Percentiles rank a stretch among this genome's conserved stretches.
Conservation (phyloP, 2,113 vertebrate species). For the Psittacus erithacus region DNA sequence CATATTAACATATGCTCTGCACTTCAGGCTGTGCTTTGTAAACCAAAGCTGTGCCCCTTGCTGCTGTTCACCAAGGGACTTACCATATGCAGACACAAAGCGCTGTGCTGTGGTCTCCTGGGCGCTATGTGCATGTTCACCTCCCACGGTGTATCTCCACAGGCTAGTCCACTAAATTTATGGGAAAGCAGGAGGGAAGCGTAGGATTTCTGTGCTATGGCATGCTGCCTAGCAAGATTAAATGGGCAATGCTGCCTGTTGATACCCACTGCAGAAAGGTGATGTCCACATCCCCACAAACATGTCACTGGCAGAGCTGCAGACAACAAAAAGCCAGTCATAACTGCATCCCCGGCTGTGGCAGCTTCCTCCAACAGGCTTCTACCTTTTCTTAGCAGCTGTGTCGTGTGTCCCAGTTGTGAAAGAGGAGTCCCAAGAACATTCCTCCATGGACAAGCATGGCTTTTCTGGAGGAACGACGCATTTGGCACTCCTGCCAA, state of each 20-base stretch:
- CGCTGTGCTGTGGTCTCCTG: not conserved
- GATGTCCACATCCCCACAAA: not conserved
- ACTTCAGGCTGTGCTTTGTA: not conserved
- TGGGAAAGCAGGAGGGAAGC: not conserved
- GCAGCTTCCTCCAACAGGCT: not conserved
- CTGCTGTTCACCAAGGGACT: not conserved
- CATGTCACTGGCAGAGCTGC: not conserved
- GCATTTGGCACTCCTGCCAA: not conserved
- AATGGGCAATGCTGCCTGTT: fast-evolving
- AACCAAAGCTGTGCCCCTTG: not conserved
- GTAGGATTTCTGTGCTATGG: not conserved
- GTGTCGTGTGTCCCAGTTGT: not conserved
- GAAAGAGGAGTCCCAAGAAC: not conserved
- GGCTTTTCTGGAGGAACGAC: not conserved
- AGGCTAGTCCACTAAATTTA: not conserved
- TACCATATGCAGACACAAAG: fast-evolving
- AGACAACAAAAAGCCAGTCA: not conserved
- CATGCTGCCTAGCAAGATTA: not conserved
- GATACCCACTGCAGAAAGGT: not conserved
- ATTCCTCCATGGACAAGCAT: not conserved
- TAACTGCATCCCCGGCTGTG: not conserved
- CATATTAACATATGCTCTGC: fast-evolving
- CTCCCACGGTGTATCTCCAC: not conserved
- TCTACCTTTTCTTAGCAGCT: not conserved
- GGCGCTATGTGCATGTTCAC: fast-evolving